These are phyloP conservation scores for Drosophila atroscutellata DNA, from an alignment of 2,888 invertebrate genomes.

Conservation along the genomic window DNA sequence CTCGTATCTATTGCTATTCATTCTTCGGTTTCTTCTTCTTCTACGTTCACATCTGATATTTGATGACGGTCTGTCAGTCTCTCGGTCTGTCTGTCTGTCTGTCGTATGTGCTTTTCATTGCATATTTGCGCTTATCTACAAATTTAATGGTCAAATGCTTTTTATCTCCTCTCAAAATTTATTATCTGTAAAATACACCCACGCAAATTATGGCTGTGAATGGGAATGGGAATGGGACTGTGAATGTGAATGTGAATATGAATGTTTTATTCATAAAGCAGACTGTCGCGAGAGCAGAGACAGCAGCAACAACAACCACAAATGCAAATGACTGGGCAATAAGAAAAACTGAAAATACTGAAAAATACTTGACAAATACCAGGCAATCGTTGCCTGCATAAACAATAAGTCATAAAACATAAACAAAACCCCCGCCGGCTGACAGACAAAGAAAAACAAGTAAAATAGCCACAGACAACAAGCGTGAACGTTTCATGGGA, in stretches of 20 bases:
- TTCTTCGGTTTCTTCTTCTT: constrained; percentile 12
- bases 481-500: constrained; percentile 19
- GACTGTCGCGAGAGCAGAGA: constrained; percentile 21
- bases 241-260: constrained; percentile 47
- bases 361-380: constrained; percentile 64
- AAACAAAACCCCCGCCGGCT: constrained; percentile 47
- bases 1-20: constrained; percentile 25
- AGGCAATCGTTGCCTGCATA: constrained; percentile 58
- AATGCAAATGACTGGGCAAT: constrained; percentile 45
- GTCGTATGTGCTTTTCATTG: constrained; percentile 41
- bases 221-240: constrained; percentile 27
- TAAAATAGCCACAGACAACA: constrained; percentile 35
- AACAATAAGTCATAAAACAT: constrained; percentile 59
- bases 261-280: constrained; percentile 43
- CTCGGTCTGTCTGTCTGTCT: background rate
- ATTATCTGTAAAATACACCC: constrained; percentile 72
- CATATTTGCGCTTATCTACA: constrained; percentile 60
- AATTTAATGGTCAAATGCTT: constrained; percentile 67
- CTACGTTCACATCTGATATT: background rate
- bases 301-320: constrained; percentile 6
- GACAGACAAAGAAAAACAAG: constrained; percentile 27
- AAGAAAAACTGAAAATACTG: constrained; percentile 44
- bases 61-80: background rate
- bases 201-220: constrained; percentile 54
- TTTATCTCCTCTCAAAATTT: constrained; percentile 67